These are phyloP conservation scores for Dynastes maya DNA, from an alignment of 2,888 invertebrate species.

Conservation along the genomic window DNA sequence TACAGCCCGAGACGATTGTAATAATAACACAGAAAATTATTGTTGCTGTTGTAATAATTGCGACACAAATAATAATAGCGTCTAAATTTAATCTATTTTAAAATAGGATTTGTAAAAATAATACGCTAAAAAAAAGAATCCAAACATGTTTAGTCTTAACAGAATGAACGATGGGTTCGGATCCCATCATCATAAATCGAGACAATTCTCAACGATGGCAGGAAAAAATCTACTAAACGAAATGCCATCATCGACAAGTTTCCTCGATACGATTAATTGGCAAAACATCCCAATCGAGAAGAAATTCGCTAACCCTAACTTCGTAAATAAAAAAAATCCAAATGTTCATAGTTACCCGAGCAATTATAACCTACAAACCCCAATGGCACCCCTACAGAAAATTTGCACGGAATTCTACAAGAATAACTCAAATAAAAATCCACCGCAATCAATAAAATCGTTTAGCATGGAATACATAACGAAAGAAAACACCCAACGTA, in stretches of 20 bases:
- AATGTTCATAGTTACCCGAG: constrained; percentile 41
- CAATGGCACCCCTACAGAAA: background rate
- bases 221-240: constrained; percentile 5
- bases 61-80: constrained; percentile 15
- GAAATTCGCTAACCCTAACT: constrained; percentile 54
- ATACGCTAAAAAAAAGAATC: constrained; percentile 17
- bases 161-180: constrained; percentile 14
- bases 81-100: background rate
- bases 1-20: constrained; percentile 34
- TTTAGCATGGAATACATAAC: constrained; percentile 12
- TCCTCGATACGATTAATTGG: constrained; percentile 47
- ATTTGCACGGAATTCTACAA: constrained; percentile 24
- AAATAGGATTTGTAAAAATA: background rate
- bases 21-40: constrained; percentile 4
- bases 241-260: constrained; percentile 27
- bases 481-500: constrained; percentile 33
- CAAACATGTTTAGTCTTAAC: constrained; percentile 44
- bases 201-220: constrained; percentile 35
- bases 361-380: constrained; percentile 1
- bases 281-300: constrained; percentile 36
- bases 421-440: background rate
- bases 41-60: constrained; percentile 8
- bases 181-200: constrained; percentile 16
- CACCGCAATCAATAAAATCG: background rate
- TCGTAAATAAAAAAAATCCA: constrained; percentile 55